Evolutionary conservation across 1,140 invertebrate species (phyloP), one percentile per base, ranked within the genome.

Genomic region (Zaprionus davidi): DNA sequence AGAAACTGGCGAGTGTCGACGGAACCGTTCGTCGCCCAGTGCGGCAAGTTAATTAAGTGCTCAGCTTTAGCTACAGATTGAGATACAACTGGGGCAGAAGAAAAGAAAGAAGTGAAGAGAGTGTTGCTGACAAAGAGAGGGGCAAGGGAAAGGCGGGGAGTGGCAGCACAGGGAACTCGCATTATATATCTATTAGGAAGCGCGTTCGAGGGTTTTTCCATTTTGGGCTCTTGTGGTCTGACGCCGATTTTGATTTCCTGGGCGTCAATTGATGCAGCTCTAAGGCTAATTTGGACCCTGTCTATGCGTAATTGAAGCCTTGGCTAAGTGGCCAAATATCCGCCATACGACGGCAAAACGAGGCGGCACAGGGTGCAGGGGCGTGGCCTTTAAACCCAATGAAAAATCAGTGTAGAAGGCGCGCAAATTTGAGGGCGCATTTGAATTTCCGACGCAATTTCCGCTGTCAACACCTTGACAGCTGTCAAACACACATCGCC

Each of bases 401-500:
- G 12, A 17, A 17, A 46, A 46, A 46, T 9, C 41, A 46, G 41
- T 17, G 36, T 34, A 36, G 24, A 58, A 13, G 31, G 44, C 55
- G 44, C 53, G 38, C 36, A 68, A 76, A 71, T 74, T 79, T 76
- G 73, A 81, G 72, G 76, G 67, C 81, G 72, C 85, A 90, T 85
- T 85, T 82, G 76, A 90, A 90, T 90, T 80, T 90, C 85, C 85
- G 68, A 90, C 79, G 85, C 85, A 90, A 90, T 90, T 82, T 90
- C 85, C 85, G 85, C 67, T 90, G 76, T 82, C 85, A 90, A 90
- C 85, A 90, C 85, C 85, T 90, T 76, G 78, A 81, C 81, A 88
- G 79, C 85, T 88, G 85, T 82, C 85, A 90, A 73, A 60, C 55
- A 60, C 81, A 90, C 70, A 77, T 81, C 58, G 55, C 56, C 46